These are phyloP conservation scores for Aphrocallistes beatrix DNA, from an alignment of 37 sponge, comb jelly and placozoan genomes.

Conservation along the genomic window DNA sequence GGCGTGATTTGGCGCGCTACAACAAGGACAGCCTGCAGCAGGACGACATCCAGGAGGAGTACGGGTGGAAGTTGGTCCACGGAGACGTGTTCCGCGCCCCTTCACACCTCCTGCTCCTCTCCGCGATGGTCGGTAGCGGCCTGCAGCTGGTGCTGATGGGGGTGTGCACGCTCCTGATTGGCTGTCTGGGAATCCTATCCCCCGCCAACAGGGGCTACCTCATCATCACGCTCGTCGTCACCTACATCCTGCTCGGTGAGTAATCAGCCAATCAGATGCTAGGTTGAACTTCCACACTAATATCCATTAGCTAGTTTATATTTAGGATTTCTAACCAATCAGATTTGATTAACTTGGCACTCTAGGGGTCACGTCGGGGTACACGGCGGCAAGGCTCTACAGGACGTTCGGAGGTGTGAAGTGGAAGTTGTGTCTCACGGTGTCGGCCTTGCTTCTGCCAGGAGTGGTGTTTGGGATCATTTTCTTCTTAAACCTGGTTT, in stretches of 20 bases:
- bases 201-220: conserved; percentile 94
- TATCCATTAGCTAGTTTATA: too few species aligned
- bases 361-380: conserved; percentile 66
- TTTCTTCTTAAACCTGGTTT: conserved; percentile 79
- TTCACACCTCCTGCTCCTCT: conserved; percentile 64
- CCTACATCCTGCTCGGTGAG: conserved; percentile 17
- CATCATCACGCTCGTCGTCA: conserved; percentile 78
- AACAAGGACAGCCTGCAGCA: conserved; percentile 65
- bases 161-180: conserved; percentile 68
- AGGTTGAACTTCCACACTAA: too few species aligned
- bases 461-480: conserved; percentile 67
- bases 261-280: background rate
- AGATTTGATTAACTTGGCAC: too few species aligned
- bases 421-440: conserved; percentile 79
- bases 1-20: conserved; percentile 78
- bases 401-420: conserved; percentile 84
- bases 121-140: conserved; percentile 83
- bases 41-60: conserved; percentile 98
- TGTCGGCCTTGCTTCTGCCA: conserved; percentile 74
- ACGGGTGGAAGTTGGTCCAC: conserved; percentile 99
- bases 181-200: conserved; percentile 90
- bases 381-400: conserved; percentile 84
- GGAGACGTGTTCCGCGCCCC: conserved; percentile 99
- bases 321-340: too few species aligned
- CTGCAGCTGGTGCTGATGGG: conserved; percentile 69